These are phyloP conservation scores for Clarias platycephalus DNA, from an alignment of 2,797 vertebrate genomes.

Conservation along the genomic window DNA sequence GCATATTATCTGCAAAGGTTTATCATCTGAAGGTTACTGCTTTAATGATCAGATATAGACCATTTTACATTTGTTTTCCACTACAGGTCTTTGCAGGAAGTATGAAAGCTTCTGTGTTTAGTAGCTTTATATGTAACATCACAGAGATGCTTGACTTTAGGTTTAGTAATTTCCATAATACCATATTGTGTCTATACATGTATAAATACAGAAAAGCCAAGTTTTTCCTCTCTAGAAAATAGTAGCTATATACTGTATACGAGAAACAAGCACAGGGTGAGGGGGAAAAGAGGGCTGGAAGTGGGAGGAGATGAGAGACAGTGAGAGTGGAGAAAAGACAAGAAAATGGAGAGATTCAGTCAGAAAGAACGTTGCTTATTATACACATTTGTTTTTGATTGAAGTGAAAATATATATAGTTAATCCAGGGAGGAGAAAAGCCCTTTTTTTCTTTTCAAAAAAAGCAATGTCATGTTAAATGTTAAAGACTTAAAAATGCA, in stretches of 20 bases:
- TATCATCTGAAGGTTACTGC: conserved; percentile 5
- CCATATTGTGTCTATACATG: neutral
- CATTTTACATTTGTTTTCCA: neutral
- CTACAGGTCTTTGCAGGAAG: neutral
- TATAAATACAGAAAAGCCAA: neutral
- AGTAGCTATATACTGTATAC: no score
- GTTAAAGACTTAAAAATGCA: neutral
- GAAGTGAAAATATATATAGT: conserved; percentile 8
- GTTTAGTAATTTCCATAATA: neutral
- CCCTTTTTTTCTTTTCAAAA: no score
- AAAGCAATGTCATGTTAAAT: neutral
- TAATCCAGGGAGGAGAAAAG: neutral
- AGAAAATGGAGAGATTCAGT: conserved; percentile 20
- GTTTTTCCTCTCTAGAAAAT: neutral
- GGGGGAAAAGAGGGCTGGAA: neutral
- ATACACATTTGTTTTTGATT: conserved; percentile 8
- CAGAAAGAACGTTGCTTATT: conserved; percentile 17
- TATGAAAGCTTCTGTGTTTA: neutral
- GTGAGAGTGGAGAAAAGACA: conserved; percentile 8
- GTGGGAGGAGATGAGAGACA: conserved; percentile 13
- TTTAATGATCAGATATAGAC: neutral
- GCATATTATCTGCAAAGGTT: neutral
- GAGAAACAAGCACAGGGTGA: neutral
- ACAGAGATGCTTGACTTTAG: neutral
- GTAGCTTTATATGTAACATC: neutral